Base-by-base conservation (phyloP, 2,113 vertebrate genomes). In the Eudorcas thomsonii region DNA sequence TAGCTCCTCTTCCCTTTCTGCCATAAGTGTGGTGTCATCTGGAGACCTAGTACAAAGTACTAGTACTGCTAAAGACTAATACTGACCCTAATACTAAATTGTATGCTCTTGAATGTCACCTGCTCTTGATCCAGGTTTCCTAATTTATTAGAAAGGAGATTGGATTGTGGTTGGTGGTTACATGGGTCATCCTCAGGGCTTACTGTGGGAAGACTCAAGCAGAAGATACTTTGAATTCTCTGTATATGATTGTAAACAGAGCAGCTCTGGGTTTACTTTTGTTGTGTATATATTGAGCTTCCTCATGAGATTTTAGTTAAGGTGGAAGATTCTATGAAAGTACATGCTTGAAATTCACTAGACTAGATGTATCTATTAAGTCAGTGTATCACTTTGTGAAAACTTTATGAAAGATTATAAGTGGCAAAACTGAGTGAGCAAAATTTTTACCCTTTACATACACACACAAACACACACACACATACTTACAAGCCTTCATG, bases 241-340 rank as follows among this genome's bases (percentile, higher is more conserved):
- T 92, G 14, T 87, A 23, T 92, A 14, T 71, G 90, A 67, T 55
- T 67, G 39, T 33, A 90, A 48, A 7, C 55, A 82, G 71, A 87
- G 9, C 17, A 96, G 39, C 50, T 85, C 33, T 94, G 45, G 45
- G 84, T 95, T 88, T 88, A 81, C 89, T 93, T 92, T 95, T 95
- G 19, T 89, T 28, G 7, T 45, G 23, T 96, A 43, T 52, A 16
- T 88, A 57, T 28, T 94, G 57, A 96, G 6, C 52, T 94, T 92
- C 39, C 43, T 88, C 39, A 33, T 92, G 81, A 94, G 33, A 77
- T 83, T 50, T 96, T 90, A 94, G 43, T 86, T 83, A 94, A 67
- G 93, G 36, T 54, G 96, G 82, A 94, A 28, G 25, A 92, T 57
- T 85, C 48, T 59, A 54, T 86, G 55, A 91, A 89, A 59, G 96